These are phyloP conservation scores for Drosophila kanapiae DNA, from an alignment of 1,140 invertebrate species.

Conservation along the genomic window DNA sequence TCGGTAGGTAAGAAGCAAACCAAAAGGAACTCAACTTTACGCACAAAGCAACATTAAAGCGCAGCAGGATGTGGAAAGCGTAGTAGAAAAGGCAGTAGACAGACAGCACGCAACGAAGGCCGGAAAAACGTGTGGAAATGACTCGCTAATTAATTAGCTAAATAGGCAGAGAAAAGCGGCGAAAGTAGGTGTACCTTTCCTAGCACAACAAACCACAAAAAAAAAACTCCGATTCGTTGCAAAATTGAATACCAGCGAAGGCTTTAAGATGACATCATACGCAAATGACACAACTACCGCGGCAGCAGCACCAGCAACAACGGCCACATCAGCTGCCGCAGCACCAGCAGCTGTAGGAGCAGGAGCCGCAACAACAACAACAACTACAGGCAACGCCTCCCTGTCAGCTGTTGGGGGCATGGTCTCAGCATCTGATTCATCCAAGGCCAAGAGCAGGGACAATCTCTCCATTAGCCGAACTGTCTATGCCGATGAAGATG, in stretches of 20 bases:
- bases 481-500: conserved; percentile 61
- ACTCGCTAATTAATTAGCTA: conserved; percentile 71
- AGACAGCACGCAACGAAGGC: conserved; percentile 36
- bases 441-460: conserved; percentile 47
- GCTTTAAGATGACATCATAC: conserved; percentile 78
- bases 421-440: conserved; percentile 51
- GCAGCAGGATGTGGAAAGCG: conserved; percentile 50
- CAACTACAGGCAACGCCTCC: conserved; percentile 18
- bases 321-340: conserved; percentile 31
- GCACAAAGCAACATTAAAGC: conserved; percentile 48
- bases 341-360: conserved; percentile 8
- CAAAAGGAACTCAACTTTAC: conserved; percentile 66
- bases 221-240: conserved; percentile 32
- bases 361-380: conserved; percentile 1
- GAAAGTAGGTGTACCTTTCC: conserved; percentile 48
- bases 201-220: conserved; percentile 6
- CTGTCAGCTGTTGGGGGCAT: conserved; percentile 25
- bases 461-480: conserved; percentile 27
- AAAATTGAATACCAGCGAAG: conserved; percentile 32
- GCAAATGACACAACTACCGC: conserved; percentile 74
- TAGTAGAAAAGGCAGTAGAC: conserved; percentile 54
- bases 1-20: conserved; percentile 39
- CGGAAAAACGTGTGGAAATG: conserved; percentile 51
- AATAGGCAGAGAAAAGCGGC: conserved; percentile 62
- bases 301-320: conserved; percentile 46